Percentiles rank a stretch among this genome's conserved stretches.
Evolutionary conservation across 2,888 invertebrate species (phyloP).

Genomic region (Brachyptera risi): DNA sequence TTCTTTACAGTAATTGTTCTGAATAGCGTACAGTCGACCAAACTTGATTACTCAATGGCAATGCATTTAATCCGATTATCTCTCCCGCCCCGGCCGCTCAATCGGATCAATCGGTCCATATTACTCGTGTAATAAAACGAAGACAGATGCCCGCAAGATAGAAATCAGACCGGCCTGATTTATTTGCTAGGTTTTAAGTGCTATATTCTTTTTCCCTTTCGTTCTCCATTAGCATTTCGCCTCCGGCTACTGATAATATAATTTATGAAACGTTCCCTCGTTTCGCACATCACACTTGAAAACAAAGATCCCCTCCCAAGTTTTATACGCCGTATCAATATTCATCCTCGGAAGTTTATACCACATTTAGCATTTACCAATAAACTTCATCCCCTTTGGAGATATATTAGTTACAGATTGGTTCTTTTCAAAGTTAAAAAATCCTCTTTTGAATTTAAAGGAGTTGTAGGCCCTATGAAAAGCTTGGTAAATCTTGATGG

Average conservation of each 20-base stretch:
- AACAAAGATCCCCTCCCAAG: slow-evolving; percentile 1
- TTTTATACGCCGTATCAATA: slow-evolving; percentile 5
- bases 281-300: slow-evolving; percentile 17
- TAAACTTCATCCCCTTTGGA: slow-evolving; percentile 1
- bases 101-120: slow-evolving; percentile 20
- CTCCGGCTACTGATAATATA: neutral
- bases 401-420: neutral
- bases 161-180: slow-evolving; percentile 1
- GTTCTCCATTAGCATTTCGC: slow-evolving; percentile 14
- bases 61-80: neutral
- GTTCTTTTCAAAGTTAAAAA: neutral
- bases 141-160: slow-evolving; percentile 22
- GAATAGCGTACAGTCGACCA: neutral
- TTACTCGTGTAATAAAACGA: slow-evolving; percentile 15
- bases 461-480: neutral
- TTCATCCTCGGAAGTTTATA: slow-evolving; percentile 12
- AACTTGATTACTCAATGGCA: neutral
- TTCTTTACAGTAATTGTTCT: neutral
- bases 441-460: neutral
- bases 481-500: neutral
- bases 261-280: slow-evolving; percentile 1
- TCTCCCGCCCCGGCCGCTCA: slow-evolving; percentile 2
- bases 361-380: slow-evolving; percentile 19
- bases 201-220: neutral
- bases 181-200: slow-evolving; percentile 1